Base-by-base conservation (phyloP, 2,888 invertebrate genomes). In the Cantharis rufa region DNA sequence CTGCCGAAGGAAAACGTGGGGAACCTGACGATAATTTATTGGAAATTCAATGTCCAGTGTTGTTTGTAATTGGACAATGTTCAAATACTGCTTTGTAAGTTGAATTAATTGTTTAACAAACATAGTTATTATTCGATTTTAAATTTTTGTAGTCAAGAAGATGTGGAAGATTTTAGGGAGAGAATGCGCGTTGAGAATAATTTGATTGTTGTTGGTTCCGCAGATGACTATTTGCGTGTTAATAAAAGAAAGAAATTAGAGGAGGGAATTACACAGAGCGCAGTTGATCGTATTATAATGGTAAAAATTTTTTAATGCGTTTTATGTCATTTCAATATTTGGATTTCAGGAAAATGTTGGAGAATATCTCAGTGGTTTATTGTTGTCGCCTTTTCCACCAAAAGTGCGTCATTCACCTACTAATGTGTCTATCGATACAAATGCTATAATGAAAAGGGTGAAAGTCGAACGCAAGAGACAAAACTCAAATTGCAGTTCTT, bases 61-160 rank as follows among this genome's bases (percentile, higher is more conserved):
- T 96, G 82, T 96, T 96, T 88, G 91, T 95, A 0, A 91, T 95
- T 79, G 96, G 96, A 2, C 94, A 96, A 85, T 92, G 93, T 85
- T 91, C 95, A 0, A 90, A 90, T 13, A 90, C 92, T 77, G 88
- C 90, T 15, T 88, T 89, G 91, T 91, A 87, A 86, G 88, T 85
- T 48, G n/a, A 48, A 48, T n/a, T 48, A 48, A n/a, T n/a, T n/a
- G 10, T 66, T 62, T 11, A 24, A 24, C 4, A 5, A 9, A 24
- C 24, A 61, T 69, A 68, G 68, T 68, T 78, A 69, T 16, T 68
- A 48, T 70, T 18, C 76, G 77, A 66, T 64, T 72, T 24, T 84
- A 82, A 5, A 48, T 69, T 82, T 84, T 78, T 90, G 85, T 76
- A 92, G 92, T 62, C 90, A 92, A 70, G 94, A 95, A 84, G 94